Base-by-base conservation (phyloP, 2,797 vertebrate species). In the Diplodus sargus region DNA sequence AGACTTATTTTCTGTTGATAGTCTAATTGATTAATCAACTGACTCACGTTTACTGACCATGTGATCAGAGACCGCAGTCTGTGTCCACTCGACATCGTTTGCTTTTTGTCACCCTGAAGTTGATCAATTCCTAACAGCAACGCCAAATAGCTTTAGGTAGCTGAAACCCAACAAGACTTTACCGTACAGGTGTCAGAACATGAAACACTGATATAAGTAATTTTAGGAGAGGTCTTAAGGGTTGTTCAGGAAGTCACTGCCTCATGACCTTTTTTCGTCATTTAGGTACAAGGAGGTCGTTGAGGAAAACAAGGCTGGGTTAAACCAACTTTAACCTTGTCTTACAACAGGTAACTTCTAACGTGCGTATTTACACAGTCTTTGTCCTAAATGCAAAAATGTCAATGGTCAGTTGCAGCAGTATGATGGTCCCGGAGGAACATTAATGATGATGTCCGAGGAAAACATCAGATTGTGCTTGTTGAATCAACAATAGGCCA, bases 401-500 rank as follows among this genome's bases (percentile, higher is more conserved):
- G 34, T 9, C 34, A 39, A 9, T 39, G 34, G 9, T 39, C 34
- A 39, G 34, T 9, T 39, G 34, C 34, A 39, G 8, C 34, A 39
- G 34, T 39, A 39, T 39, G 34, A 39, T 39, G 34, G 34, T 39
- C 34, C 9, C 10, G 34, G 34, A 39, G 34, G 34, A 39, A 39
- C 34, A 39, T 39, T 39, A 39, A 39, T 39, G 2, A 39, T 39
- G 34, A 39, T 39, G 34, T 39, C 34, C 34, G 8, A 39, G 34
- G 39, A 39, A 39, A 39, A 39, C 10, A 39, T 39, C 39, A 10
- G 39, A 39, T 39, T 39, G 39, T 39, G 39, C 39, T 39, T 39
- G 54, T 30, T 47, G 45, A 59, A 70, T 63, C 43, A 60, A 42
- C 28, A 76, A 58, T 14, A 16, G 30, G 10, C 22, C 48, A 34